Percentiles rank a stretch among this genome's conserved stretches.
Evolutionary conservation across 64 coral and sea anemone species (phyloP).

Genomic region (Stichodactyla mertensii): DNA sequence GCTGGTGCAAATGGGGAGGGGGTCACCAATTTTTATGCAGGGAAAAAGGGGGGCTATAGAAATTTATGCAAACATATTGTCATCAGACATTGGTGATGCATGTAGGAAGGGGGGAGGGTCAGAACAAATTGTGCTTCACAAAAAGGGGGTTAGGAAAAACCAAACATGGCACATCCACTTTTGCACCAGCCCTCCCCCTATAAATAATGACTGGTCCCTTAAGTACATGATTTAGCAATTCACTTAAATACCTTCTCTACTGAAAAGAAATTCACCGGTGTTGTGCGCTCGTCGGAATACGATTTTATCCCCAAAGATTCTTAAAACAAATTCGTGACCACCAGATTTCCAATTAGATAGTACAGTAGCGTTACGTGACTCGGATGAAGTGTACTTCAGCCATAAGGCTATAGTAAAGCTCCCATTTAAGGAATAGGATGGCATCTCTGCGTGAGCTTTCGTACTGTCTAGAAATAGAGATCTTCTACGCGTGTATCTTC

Average conservation of each 20-base stretch:
- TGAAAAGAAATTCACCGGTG: not conserved
- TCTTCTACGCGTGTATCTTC: not conserved
- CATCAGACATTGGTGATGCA: too few species aligned
- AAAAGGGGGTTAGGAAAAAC: too few species aligned
- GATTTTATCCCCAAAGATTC: not conserved
- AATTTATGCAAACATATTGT: too few species aligned
- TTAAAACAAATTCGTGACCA: not conserved
- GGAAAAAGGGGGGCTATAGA: too few species aligned
- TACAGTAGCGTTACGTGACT: not conserved
- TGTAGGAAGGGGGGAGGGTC: too few species aligned
- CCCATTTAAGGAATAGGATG: not conserved
- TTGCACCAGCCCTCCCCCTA: too few species aligned
- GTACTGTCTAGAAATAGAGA: conserved; percentile 42
- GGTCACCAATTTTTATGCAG: too few species aligned
- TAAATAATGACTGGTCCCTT: too few species aligned
- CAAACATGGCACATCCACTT: too few species aligned
- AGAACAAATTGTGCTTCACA: too few species aligned
- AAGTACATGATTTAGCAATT: not conserved
- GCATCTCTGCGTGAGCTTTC: not conserved
- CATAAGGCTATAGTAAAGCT: conserved; percentile 36
- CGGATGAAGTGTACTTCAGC: conserved; percentile 6
- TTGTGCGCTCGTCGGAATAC: not conserved
- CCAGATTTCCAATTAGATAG: not conserved
- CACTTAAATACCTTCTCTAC: not conserved
- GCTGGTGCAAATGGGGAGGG: not conserved